phyloP scores from a whole-genome alignment of 2,113 vertebrate genomes.

The Chlamydotis undulata region DNA sequence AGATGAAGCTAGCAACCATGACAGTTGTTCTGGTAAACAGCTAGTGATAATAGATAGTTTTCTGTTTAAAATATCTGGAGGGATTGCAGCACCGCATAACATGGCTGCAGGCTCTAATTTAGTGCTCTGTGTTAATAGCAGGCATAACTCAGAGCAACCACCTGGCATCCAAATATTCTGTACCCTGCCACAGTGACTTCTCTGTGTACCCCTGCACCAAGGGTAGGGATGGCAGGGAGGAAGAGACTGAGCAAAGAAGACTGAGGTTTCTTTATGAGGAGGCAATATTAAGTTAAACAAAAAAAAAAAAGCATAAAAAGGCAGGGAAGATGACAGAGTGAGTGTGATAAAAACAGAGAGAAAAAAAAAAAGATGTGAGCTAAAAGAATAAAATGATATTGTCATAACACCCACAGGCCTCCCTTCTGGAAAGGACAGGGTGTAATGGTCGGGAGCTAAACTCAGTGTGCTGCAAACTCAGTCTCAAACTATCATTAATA shows the following conservation, averaged over 20 bases:
- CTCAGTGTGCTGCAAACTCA: conserved; percentile 17
- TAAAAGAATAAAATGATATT: conserved; percentile 18
- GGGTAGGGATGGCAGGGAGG: not conserved
- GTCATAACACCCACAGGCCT: conserved; percentile 36
- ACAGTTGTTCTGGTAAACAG: not conserved
- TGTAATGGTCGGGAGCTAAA: conserved; percentile 23
- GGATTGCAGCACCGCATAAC: not conserved
- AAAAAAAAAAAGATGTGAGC: not conserved
- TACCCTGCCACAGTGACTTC: not conserved
- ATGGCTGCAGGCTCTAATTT: not conserved
- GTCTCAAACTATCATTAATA: conserved; percentile 54
- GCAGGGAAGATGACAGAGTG: not conserved
- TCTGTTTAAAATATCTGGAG: not conserved
- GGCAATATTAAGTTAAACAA: not conserved
- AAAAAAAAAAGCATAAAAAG: not conserved
- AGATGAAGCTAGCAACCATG: not conserved
- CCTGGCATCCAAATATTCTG: not conserved
- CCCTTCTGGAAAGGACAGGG: conserved; percentile 26
- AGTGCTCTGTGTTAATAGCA: not conserved
- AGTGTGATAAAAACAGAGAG: not conserved
- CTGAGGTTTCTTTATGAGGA: not conserved
- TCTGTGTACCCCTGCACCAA: fast-evolving
- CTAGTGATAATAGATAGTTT: not conserved
- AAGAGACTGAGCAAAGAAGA: not conserved
- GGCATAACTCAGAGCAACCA: not conserved